These are phyloP conservation scores for Acanthornis magna DNA, from an alignment of 2,797 vertebrate species.

Conservation along the genomic window DNA sequence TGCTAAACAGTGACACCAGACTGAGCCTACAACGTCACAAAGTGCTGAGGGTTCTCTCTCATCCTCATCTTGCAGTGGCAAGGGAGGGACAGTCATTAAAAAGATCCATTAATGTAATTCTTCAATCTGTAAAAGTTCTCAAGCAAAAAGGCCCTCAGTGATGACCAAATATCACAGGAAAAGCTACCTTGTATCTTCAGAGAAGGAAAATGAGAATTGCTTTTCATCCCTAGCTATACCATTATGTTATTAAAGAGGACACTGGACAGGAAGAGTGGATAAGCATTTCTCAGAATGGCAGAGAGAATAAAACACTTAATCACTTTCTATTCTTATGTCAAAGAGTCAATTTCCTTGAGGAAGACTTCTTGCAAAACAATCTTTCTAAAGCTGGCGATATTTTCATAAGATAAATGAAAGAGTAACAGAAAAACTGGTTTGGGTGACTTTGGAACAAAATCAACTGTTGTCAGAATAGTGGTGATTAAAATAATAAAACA, in stretches of 20 bases:
- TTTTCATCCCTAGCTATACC: not conserved
- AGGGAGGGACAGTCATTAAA: not conserved
- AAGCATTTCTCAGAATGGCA: not conserved
- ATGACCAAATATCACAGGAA: not conserved
- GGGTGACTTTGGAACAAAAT: not conserved
- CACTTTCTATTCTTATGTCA: not conserved
- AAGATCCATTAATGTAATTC: not conserved
- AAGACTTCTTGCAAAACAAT: not conserved
- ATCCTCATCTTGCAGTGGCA: not conserved
- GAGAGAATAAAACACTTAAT: not conserved
- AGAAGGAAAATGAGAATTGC: not conserved
- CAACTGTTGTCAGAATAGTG: not conserved
- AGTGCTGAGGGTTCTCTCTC: not conserved
- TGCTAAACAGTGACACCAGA: not conserved
- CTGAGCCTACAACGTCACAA: not conserved
- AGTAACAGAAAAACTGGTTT: not conserved
- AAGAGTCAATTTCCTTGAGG: not conserved
- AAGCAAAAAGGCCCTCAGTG: not conserved
- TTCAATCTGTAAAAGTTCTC: not conserved
- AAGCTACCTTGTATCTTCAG: not conserved
- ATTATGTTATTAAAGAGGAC: not conserved
- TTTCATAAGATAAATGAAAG: not conserved
- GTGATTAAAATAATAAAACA: not conserved
- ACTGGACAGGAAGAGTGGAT: not conserved
- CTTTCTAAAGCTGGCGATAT: not conserved